Base-by-base conservation (phyloP, 1,140 invertebrate genomes). In the Lethocerus indicus region DNA sequence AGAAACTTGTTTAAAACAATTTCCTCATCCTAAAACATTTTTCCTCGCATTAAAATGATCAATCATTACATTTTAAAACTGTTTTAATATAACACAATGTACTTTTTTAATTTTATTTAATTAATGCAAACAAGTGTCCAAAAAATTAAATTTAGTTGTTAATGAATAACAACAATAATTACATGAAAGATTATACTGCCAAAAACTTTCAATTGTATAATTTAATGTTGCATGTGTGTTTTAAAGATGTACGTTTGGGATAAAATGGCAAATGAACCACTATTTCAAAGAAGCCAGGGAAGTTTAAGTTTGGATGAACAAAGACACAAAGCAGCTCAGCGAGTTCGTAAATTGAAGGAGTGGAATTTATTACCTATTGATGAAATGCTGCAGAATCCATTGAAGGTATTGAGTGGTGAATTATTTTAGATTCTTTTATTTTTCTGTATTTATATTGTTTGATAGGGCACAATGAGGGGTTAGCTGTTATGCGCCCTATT, bases 211-310 rank as follows among this genome's bases (percentile, higher is more conserved):
- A 16, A 12, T 36, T 44, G 13, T 25, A 14, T 48, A 23, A 42
- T 28, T 2, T 35, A 37, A 25, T 28, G 18, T 25, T 50, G 2
- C 6, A 24, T 44, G 5, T 23, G 16, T 14, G 1, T 25, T 49
- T 26, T 5, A 23, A 23, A 40, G 13, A 40, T 40, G 7, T 18
- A 40, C 20, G 18, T 93, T 52, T 92, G 83, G 81, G 72, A 76
- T 23, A 76, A 75, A 3, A 61, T 95, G 28, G 77, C 87, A 65
- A 77, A 69, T n/a, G 83, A 91, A 63, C 81, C 86, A 5, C 58
- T 83, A 0, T 96, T 95, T 62, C 67, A 71, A 51, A 70, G 57
- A 25, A 29, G 44, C 0, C 25, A 49, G 12, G 47, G 51, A 24
- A 66, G 67, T n/a, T 70, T 74, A 12, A 66, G 72, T 5, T 63